phyloP scores from a whole-genome alignment of 2,113 vertebrate species.

The Telmatochromis sp. region DNA sequence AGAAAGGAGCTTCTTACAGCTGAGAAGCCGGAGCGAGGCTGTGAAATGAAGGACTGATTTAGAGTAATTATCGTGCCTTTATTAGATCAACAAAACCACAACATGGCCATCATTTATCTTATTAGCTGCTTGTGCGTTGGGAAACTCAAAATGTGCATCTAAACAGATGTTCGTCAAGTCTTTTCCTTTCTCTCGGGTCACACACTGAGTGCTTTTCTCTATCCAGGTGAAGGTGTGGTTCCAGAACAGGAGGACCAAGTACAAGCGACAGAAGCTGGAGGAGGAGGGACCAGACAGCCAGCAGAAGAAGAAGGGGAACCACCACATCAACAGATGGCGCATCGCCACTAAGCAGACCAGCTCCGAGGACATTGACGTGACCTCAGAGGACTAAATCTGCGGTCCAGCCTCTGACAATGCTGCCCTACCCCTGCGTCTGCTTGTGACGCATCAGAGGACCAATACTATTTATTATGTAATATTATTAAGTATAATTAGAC shows the following conservation, averaged over 20 bases:
- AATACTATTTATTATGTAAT: conserved; percentile 73
- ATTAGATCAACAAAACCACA: background rate
- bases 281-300: conserved; percentile 91
- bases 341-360: conserved; percentile 91
- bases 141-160: background rate
- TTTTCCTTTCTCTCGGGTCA: background rate
- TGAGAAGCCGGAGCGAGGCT: background rate
- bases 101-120: background rate
- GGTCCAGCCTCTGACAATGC: background rate
- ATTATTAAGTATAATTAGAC: conserved; percentile 59
- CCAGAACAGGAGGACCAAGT: conserved; percentile 95
- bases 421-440: background rate
- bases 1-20: background rate
- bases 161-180: background rate
- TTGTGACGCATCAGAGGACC: conserved; percentile 52
- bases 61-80: background rate
- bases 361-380: conserved; percentile 93
- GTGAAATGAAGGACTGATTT: background rate
- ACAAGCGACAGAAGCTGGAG: conserved; percentile 97
- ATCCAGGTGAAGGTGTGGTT: conserved; percentile 98
- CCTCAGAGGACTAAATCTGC: conserved; percentile 77
- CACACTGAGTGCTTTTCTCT: background rate
- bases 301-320: conserved; percentile 96
- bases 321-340: conserved; percentile 97
- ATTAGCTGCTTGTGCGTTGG: background rate